Base-by-base conservation (phyloP, 2,888 invertebrate species). In the Anodontia alba region DNA sequence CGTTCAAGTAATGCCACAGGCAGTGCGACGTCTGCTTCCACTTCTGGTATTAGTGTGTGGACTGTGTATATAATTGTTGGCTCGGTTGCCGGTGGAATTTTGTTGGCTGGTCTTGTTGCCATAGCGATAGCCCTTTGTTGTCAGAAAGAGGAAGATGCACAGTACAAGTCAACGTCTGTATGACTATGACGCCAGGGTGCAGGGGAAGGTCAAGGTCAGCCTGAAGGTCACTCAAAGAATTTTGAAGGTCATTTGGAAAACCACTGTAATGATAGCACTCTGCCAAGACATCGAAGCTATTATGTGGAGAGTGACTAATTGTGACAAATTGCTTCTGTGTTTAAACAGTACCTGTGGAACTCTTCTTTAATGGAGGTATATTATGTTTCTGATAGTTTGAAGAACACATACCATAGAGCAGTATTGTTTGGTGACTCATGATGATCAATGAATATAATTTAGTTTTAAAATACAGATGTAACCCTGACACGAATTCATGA, bases 41-140 rank as follows among this genome's bases (percentile, higher is more conserved):
- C 79, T 0, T 43, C 81, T 0, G 86, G 80, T 33, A 86, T 92
- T 20, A 89, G 89, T 71, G 86, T 91, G 1, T 91, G 91, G 90
- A 92, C 91, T 33, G 90, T 92, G 33, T 92, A 92, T 80, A 92
- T 91, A 23, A 91, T 92, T 54, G 92, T 92, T 0, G 92, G 92
- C 15, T 88, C 91, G 7, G 88, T 92, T 12, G 91, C 90, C 0
- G 92, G 92, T 1, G 91, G 90, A 0, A 89, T 92, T 38, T 83
- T 92, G 1, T 81, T 92, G 38, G 84, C 90, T 17, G 92, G 92
- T 33, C 87, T 92, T 20, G 84, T 92, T 33, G 91, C 92, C 51
- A 91, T 92, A 57, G 88, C 90, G 8, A 88, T 92, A 10, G 91
- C 92, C 5, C 81, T 92, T 31, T 91, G 90, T 79, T 92, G 92